These are phyloP conservation scores for Myrmophylax atrothorax DNA, from an alignment of 2,113 vertebrate species.

Conservation along the genomic window DNA sequence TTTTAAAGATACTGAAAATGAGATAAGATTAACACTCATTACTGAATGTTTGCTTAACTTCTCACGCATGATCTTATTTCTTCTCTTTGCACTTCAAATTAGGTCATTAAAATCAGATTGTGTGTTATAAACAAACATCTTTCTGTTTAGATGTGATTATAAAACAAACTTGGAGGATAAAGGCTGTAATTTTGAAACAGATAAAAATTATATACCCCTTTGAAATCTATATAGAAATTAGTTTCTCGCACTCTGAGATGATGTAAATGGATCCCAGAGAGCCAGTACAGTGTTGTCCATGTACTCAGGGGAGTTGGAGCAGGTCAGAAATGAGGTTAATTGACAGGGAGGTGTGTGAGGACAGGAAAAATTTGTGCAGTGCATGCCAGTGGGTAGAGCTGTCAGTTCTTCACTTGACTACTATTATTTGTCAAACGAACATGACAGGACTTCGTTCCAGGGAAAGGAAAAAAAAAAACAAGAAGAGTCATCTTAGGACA, in stretches of 20 bases:
- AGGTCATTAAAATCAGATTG: constrained; percentile 28
- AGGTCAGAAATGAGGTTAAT: constrained; percentile 65
- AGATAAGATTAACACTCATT: constrained; percentile 22
- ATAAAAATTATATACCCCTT: neutral
- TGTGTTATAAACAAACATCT: constrained; percentile 25
- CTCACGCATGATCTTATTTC: neutral
- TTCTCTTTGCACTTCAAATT: constrained; percentile 9
- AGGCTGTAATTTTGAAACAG: constrained; percentile 38
- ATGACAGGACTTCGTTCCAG: neutral
- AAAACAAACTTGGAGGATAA: constrained; percentile 18
- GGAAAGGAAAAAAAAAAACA: neutral
- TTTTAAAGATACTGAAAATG: constrained; percentile 23
- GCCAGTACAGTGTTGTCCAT: neutral
- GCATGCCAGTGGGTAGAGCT: constrained; percentile 31
- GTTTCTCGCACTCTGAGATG: neutral
- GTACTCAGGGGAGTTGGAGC: neutral
- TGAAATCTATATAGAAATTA: constrained; percentile 19
- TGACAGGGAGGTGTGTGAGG: constrained; percentile 32
- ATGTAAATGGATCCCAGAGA: neutral
- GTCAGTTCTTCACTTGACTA: constrained; percentile 18
- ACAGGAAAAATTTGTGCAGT: constrained; percentile 36
- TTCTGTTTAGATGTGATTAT: constrained; percentile 50
- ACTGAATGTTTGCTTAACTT: constrained; percentile 18
- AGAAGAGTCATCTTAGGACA: constrained; percentile 4
- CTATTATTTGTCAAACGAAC: constrained; percentile 18